Evolutionary conservation across 2,797 vertebrate genomes (phyloP).

Genomic region (Borostomias antarcticus): DNA sequence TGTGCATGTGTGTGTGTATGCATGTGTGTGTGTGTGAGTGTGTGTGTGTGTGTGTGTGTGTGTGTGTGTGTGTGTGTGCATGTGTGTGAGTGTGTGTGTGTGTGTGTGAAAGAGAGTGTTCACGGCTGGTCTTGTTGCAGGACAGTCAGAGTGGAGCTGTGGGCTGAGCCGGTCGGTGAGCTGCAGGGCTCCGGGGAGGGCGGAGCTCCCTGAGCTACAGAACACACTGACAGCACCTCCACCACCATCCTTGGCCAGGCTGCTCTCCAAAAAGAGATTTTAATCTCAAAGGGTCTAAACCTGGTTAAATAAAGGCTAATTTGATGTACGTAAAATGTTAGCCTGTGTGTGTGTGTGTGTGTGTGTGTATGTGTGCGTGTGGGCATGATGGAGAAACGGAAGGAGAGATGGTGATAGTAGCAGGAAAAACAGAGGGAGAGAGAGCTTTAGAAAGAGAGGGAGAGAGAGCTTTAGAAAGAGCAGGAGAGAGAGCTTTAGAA

Average conservation of each 20-base stretch:
- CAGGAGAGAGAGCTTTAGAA: too few relatives aligned
- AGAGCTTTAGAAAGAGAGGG: background rate
- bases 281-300: background rate
- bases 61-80: background rate
- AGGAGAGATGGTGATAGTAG: background rate
- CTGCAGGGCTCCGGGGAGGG: conserved; percentile 21
- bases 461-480: background rate
- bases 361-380: background rate
- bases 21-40: background rate
- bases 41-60: conserved; percentile 8
- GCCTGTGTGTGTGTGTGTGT: background rate
- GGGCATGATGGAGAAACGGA: background rate
- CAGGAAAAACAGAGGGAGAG: too few relatives aligned
- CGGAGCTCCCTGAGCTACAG: conserved; percentile 20
- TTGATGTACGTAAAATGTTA: too few relatives aligned
- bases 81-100: background rate
- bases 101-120: conserved; percentile 1
- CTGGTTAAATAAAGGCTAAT: too few relatives aligned
- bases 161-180: background rate
- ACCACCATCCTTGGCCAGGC: conserved; percentile 28
- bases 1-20: conserved; percentile 12
- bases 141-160: conserved; percentile 35
- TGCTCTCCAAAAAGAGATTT: conserved; percentile 6
- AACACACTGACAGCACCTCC: conserved; percentile 46
- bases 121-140: too few relatives aligned